Evolutionary conservation across 2,888 invertebrate genomes (phyloP).

Genomic region (Phytoseiulus persimilis): DNA sequence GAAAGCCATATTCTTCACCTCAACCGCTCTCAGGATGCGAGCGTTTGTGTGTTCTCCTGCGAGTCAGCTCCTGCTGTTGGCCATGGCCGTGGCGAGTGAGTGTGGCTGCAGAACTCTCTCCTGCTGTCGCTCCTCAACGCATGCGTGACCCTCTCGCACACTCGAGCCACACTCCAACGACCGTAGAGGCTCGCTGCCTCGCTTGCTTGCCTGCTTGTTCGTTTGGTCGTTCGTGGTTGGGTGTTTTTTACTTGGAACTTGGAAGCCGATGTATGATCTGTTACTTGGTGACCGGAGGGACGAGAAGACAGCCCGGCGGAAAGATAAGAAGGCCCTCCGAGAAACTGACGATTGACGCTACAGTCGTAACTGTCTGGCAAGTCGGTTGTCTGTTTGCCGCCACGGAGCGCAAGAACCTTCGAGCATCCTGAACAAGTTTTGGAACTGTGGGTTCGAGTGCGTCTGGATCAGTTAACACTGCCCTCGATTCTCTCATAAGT

Average conservation of each 20-base stretch:
- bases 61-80: background rate
- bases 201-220: background rate
- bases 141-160: slow-evolving; percentile 5
- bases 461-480: background rate
- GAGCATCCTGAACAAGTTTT: background rate
- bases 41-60: background rate
- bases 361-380: no score
- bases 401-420: background rate
- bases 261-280: background rate
- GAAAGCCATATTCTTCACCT: background rate
- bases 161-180: background rate
- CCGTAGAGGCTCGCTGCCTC: background rate
- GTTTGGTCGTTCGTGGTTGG: background rate
- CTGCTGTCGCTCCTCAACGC: slow-evolving; percentile 5
- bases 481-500: background rate
- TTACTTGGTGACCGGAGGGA: background rate
- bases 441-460: background rate
- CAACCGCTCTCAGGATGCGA: background rate
- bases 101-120: background rate
- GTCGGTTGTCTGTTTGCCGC: background rate
- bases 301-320: background rate
- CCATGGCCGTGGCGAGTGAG: background rate
- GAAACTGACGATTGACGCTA: background rate
- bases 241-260: background rate
- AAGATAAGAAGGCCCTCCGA: background rate